Evolutionary conservation across 2,888 invertebrate genomes (phyloP).

Genomic region (Pyrrhosoma nymphula): DNA sequence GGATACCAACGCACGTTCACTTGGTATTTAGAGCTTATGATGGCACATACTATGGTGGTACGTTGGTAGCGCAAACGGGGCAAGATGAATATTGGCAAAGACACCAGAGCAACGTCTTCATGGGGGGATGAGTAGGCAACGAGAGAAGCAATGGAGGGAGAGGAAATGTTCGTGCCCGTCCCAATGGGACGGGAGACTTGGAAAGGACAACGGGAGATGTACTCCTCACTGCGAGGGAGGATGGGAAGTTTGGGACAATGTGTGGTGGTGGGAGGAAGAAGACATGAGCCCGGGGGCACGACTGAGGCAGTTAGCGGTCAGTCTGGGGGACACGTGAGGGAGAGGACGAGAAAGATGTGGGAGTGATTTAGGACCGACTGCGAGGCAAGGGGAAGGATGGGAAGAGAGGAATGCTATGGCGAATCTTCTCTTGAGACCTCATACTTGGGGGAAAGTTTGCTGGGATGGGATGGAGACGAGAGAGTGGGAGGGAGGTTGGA

Average conservation of each 20-base stretch:
- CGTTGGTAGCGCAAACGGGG: too few species aligned
- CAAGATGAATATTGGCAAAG: not conserved
- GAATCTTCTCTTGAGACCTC: not conserved
- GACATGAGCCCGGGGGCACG: constrained; percentile 27
- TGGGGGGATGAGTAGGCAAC: not conserved
- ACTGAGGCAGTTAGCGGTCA: constrained; percentile 10
- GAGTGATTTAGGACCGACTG: constrained; percentile 42
- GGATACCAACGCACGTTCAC: too few species aligned
- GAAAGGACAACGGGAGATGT: constrained; percentile 16
- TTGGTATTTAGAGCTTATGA: too few species aligned
- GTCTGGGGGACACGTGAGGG: not conserved
- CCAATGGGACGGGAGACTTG: not conserved
- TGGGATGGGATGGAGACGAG: not conserved
- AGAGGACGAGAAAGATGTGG: not conserved
- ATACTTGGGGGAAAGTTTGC: not conserved
- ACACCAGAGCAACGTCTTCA: not conserved
- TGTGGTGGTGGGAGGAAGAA: not conserved
- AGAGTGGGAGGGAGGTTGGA: not conserved
- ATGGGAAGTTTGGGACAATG: not conserved
- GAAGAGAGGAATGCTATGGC: not conserved
- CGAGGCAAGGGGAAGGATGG: not conserved
- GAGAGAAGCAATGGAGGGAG: not conserved
- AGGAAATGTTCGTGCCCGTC: not conserved
- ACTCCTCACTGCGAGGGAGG: not conserved
- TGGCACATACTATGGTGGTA: too few species aligned